These are phyloP conservation scores for Caenorhabditis sinica DNA, from an alignment of 2,888 invertebrate genomes.

Conservation along the genomic window DNA sequence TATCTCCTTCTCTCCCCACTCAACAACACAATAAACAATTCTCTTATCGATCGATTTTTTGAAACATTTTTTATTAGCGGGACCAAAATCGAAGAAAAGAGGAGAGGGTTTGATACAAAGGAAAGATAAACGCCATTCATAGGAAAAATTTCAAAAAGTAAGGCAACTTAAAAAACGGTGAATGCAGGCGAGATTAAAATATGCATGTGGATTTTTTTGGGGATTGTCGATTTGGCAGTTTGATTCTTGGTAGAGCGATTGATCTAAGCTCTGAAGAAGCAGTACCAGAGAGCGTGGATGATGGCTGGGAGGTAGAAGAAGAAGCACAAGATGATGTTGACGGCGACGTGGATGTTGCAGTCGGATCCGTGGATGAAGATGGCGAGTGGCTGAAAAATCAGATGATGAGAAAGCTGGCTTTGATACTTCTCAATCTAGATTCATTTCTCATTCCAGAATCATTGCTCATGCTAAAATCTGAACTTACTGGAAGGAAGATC, in stretches of 20 bases:
- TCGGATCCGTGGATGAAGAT: slow-evolving; percentile 81
- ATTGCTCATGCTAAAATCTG: slow-evolving; percentile 17
- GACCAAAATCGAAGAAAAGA: background rate
- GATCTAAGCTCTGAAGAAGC: slow-evolving; percentile 78
- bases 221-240: slow-evolving; percentile 21
- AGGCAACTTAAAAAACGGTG: slow-evolving; percentile 59
- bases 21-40: slow-evolving; percentile 51
- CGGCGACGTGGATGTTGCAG: slow-evolving; percentile 80
- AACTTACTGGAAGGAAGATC: slow-evolving; percentile 80
- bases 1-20: slow-evolving; percentile 42
- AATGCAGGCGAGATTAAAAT: slow-evolving; percentile 47
- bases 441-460: background rate
- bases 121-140: slow-evolving; percentile 39
- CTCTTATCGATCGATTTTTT: slow-evolving; percentile 54
- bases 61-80: slow-evolving; percentile 11
- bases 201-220: slow-evolving; percentile 36
- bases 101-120: background rate
- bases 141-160: slow-evolving; percentile 22
- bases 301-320: slow-evolving; percentile 79
- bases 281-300: slow-evolving; percentile 81
- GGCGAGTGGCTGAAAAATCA: slow-evolving; percentile 77
- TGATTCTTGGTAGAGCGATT: slow-evolving; percentile 10
- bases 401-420: background rate
- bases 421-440: background rate
- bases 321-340: slow-evolving; percentile 80